phyloP scores from a whole-genome alignment of 2,113 vertebrate genomes.

The Potamarius usumacintae region DNA sequence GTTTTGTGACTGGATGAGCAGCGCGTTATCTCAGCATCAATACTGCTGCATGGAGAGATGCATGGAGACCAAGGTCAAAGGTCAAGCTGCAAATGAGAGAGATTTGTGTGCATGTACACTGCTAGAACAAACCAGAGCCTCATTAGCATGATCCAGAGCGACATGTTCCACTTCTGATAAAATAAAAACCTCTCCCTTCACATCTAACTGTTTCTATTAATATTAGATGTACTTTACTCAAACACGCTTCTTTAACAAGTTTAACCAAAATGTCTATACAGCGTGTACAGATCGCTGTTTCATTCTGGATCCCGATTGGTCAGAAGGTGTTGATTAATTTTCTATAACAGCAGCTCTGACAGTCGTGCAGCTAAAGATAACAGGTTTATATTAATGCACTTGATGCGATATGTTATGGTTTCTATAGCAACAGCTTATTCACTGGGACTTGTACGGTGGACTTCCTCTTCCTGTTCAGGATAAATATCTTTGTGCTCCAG shows the following conservation, averaged over 20 bases:
- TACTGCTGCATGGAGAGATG: background rate
- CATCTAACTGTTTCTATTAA: no score
- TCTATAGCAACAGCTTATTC: background rate
- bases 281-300: no score
- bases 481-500: background rate
- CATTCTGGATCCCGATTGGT: background rate
- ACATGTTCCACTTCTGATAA: background rate
- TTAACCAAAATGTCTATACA: background rate
- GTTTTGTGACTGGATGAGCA: background rate
- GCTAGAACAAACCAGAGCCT: background rate
- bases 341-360: no score
- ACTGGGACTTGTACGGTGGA: no score
- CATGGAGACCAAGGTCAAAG: slow-evolving; percentile 5
- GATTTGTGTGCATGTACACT: background rate
- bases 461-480: background rate
- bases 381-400: no score
- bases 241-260: no score
- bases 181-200: background rate
- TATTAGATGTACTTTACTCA: no score
- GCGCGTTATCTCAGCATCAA: background rate
- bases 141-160: background rate
- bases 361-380: no score
- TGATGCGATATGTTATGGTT: background rate
- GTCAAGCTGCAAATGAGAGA: background rate
- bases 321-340: background rate